Base-by-base conservation (phyloP, 2,888 invertebrate genomes). In the Drosophila basisetae region DNA sequence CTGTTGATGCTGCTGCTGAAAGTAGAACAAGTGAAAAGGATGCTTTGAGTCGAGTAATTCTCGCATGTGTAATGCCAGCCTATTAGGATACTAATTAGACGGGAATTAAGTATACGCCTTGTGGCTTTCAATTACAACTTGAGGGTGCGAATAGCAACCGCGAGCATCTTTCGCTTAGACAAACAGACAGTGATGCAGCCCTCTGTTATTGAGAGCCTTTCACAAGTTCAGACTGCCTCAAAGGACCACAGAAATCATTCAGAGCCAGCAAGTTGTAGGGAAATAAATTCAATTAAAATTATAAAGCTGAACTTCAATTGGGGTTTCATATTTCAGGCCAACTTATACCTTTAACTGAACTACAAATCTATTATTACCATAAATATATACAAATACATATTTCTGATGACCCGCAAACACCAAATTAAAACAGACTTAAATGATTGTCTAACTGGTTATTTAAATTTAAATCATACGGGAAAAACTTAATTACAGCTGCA, bases 21-120 rank as follows among this genome's bases (percentile, higher is more conserved):
- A 85, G 76, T 82, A 76, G 76, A 84, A 56, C 76, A 87, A 76
- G 76, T 70, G 53, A 66, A 66, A 73, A 71, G 62, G 60, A 60
- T 50, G 60, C 67, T 74, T 68, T 73, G 47, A 83, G 83, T 84
- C 73, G 68, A 63, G 68, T 62, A 41, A 52, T 68, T 71, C 35
- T 63, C 70, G 69, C 70, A 73, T 71, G 59, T 41, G 66, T 54
- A 73, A 52, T 53, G 31, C 53, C 31, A 56, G 43, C 63, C 64
- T 64, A 68, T 79, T 81, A 72, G 74, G 54, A 43, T 68, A 75
- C 80, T 89, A 89, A 89, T 89, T 85, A 87, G 82, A 73, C 63
- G 52, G 31, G 53, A 60, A 79, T 86, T 75, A 69, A 72, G 89
- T 47, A 68, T 83, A 78, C 66, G 80, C 73, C 67, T 18, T 37